Conservation (phyloP, 2,113 vertebrate species). For the Chinchilla lanigera region DNA sequence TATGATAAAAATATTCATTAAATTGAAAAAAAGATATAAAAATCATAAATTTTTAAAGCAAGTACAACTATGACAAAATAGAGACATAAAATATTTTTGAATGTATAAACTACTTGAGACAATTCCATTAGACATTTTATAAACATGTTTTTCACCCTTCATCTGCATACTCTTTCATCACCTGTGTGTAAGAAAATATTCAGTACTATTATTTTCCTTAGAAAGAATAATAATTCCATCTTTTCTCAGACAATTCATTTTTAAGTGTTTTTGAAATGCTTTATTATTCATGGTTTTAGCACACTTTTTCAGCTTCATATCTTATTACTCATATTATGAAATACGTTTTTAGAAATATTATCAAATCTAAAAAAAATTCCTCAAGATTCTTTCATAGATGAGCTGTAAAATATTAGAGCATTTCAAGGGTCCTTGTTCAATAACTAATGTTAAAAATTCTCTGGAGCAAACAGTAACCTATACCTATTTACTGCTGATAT, state of each 20-base stretch:
- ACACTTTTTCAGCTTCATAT: background rate
- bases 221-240: background rate
- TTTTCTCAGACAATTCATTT: constrained; percentile 28
- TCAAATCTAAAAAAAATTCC: constrained; percentile 11
- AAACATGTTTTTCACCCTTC: background rate
- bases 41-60: background rate
- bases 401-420: background rate
- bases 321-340: background rate
- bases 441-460: background rate
- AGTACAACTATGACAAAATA: background rate
- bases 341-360: constrained; percentile 6
- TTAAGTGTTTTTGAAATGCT: constrained; percentile 11
- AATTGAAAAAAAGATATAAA: background rate
- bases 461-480: background rate
- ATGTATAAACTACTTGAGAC: background rate
- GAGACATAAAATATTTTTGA: background rate
- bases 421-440: background rate
- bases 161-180: background rate
- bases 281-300: constrained; percentile 33
- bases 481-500: background rate
- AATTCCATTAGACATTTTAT: background rate
- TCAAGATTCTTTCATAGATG: background rate
- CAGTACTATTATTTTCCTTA: background rate
- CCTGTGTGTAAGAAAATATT: background rate
- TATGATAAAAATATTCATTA: background rate